Conservation (phyloP, 92 coral and sea anemone species). For the Umimayanthus kanabou region DNA sequence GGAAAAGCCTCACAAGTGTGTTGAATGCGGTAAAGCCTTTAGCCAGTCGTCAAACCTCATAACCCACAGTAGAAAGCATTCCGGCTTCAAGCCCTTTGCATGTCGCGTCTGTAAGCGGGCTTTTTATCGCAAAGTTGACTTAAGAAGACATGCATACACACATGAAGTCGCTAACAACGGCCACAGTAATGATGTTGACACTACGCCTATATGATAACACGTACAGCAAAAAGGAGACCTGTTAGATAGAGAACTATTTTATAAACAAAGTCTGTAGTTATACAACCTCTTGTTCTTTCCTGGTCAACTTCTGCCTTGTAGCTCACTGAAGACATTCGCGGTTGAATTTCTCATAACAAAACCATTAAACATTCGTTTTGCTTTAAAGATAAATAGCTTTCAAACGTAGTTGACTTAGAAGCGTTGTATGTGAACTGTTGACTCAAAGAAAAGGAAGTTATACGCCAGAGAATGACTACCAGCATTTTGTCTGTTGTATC, state of each 20-base stretch:
- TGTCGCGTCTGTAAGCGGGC: conserved; percentile 88
- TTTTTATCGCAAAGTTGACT: conserved; percentile 92
- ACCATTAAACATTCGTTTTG: conserved; percentile 1
- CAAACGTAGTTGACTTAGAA: not conserved
- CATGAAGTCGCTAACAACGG: conserved; percentile 56
- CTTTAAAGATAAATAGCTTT: not conserved
- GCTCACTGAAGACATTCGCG: not conserved
- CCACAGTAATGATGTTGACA: not conserved
- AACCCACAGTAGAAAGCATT: conserved; percentile 94
- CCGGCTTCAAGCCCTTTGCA: conserved; percentile 90
- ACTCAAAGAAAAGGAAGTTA: not conserved
- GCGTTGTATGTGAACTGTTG: not conserved
- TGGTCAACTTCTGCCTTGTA: not conserved
- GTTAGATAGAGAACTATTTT: not conserved
- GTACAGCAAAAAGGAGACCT: not conserved
- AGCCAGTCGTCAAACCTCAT: conserved; percentile 96
- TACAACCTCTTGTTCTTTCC: not conserved
- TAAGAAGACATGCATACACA: conserved; percentile 78
- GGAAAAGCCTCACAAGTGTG: conserved; percentile 90
- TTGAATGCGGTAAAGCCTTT: conserved; percentile 93
- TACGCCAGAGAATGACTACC: not conserved
- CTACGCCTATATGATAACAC: not conserved
- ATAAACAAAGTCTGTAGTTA: not conserved
- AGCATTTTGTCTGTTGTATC: not conserved
- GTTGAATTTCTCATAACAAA: not conserved